Conservation (phyloP, 2,797 vertebrate species). For the Peromyscus nudipes region DNA sequence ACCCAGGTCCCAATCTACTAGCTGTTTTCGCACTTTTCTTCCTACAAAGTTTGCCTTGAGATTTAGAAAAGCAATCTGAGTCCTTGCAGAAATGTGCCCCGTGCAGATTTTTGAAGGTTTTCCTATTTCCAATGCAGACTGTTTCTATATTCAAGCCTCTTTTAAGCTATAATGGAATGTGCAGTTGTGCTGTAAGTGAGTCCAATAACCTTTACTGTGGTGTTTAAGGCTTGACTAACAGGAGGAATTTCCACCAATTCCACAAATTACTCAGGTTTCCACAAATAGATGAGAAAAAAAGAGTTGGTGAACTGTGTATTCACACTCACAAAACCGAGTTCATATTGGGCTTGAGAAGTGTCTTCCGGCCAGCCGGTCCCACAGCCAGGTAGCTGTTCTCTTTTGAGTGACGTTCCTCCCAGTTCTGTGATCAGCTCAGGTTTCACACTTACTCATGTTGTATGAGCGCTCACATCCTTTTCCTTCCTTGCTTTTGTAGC, state of each 20-base stretch:
- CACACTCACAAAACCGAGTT: not conserved
- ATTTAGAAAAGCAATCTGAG: not conserved
- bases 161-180: not conserved
- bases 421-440: not conserved
- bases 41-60: not conserved
- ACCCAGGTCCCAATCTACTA: not conserved
- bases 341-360: not conserved
- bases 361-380: not conserved
- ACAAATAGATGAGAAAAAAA: not conserved
- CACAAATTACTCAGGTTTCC: not conserved
- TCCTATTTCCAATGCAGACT: not conserved
- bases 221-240: not conserved
- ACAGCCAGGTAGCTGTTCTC: not conserved
- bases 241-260: not conserved
- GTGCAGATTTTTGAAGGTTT: not conserved
- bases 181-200: not conserved
- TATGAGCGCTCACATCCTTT: not conserved
- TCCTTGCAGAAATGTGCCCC: not conserved
- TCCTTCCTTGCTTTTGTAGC: slow-evolving; percentile 79
- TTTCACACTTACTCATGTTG: not conserved
- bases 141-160: not conserved
- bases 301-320: not conserved
- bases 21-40: not conserved
- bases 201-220: not conserved
- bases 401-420: too few relatives aligned